Percentiles rank a stretch among this genome's conserved stretches.
Evolutionary conservation across 2,888 invertebrate species (phyloP).

Genomic region (Drosophila demipolita): DNA sequence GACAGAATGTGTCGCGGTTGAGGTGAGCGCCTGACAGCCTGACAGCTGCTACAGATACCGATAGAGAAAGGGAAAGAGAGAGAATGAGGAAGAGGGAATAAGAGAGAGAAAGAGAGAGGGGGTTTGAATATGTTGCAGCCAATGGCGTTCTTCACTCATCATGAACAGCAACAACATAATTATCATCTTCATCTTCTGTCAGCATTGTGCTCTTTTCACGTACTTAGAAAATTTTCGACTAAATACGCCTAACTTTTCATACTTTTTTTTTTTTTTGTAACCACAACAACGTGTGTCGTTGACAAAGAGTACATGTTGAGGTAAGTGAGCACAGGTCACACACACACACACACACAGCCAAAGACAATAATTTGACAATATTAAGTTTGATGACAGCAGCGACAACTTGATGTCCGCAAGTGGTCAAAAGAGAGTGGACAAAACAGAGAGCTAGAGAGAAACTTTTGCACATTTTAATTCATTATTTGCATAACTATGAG

Average conservation of each 20-base stretch:
- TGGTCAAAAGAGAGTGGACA: neutral
- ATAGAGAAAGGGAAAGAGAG: neutral
- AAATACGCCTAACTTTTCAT: conserved; percentile 70
- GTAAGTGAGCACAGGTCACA: neutral
- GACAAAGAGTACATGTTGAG: neutral
- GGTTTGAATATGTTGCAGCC: conserved; percentile 4
- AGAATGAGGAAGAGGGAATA: neutral
- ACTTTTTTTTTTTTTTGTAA: conserved; percentile 68
- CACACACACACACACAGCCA: conserved; percentile 16
- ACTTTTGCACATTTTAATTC: conserved; percentile 49
- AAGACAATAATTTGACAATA: conserved; percentile 70
- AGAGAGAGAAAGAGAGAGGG: neutral
- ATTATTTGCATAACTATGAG: conserved; percentile 52
- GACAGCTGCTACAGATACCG: conserved; percentile 29
- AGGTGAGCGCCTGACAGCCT: conserved; percentile 73
- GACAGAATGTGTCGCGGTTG: conserved; percentile 72
- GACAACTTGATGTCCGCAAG: conserved; percentile 27
- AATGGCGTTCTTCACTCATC: conserved; percentile 24
- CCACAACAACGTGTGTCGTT: conserved; percentile 19
- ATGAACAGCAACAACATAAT: conserved; percentile 30
- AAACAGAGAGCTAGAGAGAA: conserved; percentile 12
- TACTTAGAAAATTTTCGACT: conserved; percentile 73
- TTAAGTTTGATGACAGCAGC: conserved; percentile 68
- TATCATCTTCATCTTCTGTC: conserved; percentile 29
- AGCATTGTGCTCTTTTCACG: conserved; percentile 52